Evolutionary conservation across 2,113 vertebrate species (phyloP).

Genomic region (Pandion haliaetus): DNA sequence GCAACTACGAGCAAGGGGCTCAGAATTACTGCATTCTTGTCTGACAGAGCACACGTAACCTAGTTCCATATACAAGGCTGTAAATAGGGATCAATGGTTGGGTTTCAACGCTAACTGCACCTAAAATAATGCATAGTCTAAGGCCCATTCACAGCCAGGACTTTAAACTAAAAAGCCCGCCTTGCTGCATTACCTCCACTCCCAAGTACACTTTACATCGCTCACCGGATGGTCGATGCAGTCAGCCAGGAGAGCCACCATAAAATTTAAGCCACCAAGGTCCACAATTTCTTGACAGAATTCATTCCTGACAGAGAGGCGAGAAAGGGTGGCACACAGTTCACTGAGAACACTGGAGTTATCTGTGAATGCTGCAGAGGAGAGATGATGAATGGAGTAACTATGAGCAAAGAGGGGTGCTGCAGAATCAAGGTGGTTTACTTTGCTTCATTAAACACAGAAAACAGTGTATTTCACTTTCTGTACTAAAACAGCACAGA

Average conservation of each 20-base stretch:
- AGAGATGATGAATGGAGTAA: neutral
- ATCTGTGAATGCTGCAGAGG: constrained; percentile 75
- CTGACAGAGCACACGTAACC: neutral
- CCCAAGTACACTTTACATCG: accelerated
- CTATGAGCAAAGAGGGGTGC: no score
- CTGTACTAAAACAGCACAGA: neutral
- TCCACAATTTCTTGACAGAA: constrained; percentile 96
- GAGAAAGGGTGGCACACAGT: constrained; percentile 86
- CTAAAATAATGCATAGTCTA: neutral
- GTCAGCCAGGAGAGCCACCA: constrained; percentile 84
- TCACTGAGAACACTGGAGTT: constrained; percentile 83
- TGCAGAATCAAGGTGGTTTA: neutral
- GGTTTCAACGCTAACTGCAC: neutral
- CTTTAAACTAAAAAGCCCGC: neutral
- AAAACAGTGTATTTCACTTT: accelerated
- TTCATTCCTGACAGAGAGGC: constrained; percentile 90
- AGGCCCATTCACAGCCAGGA: neutral
- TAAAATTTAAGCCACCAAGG: constrained; percentile 86
- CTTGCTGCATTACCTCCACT: no score
- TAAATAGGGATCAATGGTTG: neutral
- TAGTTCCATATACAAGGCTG: accelerated
- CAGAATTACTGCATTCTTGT: neutral
- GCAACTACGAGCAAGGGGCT: neutral
- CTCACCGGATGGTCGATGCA: constrained; percentile 79
- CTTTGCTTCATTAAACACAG: neutral